Evolutionary conservation across 2,888 invertebrate species (phyloP).

Genomic region (Acleris cristana): DNA sequence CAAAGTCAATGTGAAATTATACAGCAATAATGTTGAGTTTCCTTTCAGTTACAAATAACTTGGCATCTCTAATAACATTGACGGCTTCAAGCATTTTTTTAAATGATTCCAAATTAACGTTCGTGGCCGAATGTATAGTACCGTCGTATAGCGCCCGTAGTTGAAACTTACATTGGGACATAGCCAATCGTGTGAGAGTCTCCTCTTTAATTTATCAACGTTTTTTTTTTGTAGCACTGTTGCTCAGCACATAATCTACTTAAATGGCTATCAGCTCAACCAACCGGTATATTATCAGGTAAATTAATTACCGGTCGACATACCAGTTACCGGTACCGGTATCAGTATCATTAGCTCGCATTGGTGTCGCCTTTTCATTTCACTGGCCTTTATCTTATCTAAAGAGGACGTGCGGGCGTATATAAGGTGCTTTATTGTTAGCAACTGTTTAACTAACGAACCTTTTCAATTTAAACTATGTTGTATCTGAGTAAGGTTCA

Average conservation of each 20-base stretch:
- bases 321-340: slow-evolving; percentile 48
- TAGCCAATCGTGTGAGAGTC: too few species aligned
- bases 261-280: slow-evolving; percentile 7
- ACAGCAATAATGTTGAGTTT: too few species aligned
- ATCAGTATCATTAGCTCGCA: slow-evolving; percentile 73
- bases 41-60: too few species aligned
- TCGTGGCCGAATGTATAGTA: too few species aligned
- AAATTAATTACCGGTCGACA: slow-evolving; percentile 73
- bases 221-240: too few species aligned
- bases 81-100: too few species aligned
- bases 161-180: too few species aligned
- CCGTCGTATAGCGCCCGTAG: too few species aligned
- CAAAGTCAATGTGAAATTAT: too few species aligned
- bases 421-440: slow-evolving; percentile 71
- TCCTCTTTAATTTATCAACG: too few species aligned
- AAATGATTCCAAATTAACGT: too few species aligned
- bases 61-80: too few species aligned
- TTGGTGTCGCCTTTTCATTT: slow-evolving; percentile 76
- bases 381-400: slow-evolving; percentile 81
- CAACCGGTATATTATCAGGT: slow-evolving; percentile 65
- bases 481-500: background rate
- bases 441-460: slow-evolving; percentile 47
- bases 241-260: background rate
- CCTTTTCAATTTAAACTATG: slow-evolving; percentile 48
- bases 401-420: slow-evolving; percentile 82